Base-by-base conservation (phyloP, 2,797 vertebrate genomes). In the Rhinophrynus dorsalis region DNA sequence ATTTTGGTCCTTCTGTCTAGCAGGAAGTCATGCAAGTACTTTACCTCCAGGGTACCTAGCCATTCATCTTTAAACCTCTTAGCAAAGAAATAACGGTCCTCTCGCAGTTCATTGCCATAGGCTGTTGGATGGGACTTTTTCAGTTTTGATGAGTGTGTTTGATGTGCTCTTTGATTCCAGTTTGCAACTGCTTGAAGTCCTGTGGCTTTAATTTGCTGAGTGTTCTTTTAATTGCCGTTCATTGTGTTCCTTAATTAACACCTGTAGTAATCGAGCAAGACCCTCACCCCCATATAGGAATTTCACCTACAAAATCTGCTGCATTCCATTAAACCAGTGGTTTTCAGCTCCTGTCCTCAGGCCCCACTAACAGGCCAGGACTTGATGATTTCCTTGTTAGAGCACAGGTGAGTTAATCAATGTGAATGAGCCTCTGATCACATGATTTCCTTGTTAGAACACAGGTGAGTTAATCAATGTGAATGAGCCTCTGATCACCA, bases 81-180 rank as follows among this genome's bases (percentile, higher is more conserved):
- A 48, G 68, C 60, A 51, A 33, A 58, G 42, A 45, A 64, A 48
- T 71, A 64, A 32, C 32, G 38, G 42, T 63, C 52, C 51, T 57
- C 30, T 30, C 24, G 18, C n/a, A 40, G 5, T 57, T 37, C 44
- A 42, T 72, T 29, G 60, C 60, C 52, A 64, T 51, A 35, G 68
- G 59, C 59, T 56, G 32, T 56, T 65, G 68, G 32, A 57, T 27
- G 58, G 23, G n/a, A 18, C 18, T 56, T 60, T 54, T 37, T 29
- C 10, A 38, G 30, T 48, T 33, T 56, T 59, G 55, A 48, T 24
- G 27, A 30, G 11, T n/a, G 11, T 9, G 10, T 60, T 45, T 45
- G 38, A 47, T 6, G 38, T n/a, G 17, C 27, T 32, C 4, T 35
- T 47, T 20, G 15, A 23, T 57, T 38, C 44, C 20, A 67, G 51